Evolutionary conservation across 2,888 invertebrate genomes (phyloP).

Genomic region (Lottia scabra): DNA sequence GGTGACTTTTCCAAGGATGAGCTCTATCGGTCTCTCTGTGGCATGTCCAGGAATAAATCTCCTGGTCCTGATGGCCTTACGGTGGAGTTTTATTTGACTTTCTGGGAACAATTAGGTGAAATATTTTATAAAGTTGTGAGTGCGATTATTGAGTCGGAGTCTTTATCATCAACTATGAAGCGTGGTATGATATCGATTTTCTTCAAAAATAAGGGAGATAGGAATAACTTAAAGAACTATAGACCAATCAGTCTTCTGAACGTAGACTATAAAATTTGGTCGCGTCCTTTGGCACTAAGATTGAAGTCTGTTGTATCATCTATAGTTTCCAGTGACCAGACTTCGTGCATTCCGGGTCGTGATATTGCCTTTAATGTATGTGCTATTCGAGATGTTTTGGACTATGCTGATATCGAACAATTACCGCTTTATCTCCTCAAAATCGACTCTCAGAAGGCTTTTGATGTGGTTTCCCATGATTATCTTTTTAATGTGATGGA

Average conservation of each 20-base stretch:
- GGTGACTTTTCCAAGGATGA: conserved; percentile 10
- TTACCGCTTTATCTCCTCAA: conserved; percentile 29
- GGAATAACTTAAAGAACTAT: conserved; percentile 32
- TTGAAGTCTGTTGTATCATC: conserved; percentile 27
- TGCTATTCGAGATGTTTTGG: conserved; percentile 31
- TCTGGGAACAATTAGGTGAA: conserved; percentile 26
- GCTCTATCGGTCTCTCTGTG: conserved; percentile 13
- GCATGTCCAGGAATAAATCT: conserved; percentile 30
- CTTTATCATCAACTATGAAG: conserved; percentile 22
- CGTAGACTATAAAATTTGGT: conserved; percentile 38
- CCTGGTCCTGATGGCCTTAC: conserved; percentile 37
- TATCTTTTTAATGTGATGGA: conserved; percentile 34
- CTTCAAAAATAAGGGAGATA: conserved; percentile 33
- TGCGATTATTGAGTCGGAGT: conserved; percentile 14
- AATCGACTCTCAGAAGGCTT: conserved; percentile 44
- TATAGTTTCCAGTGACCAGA: conserved; percentile 35
- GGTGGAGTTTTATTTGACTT: conserved; percentile 32
- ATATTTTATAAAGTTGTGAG: conserved; percentile 16
- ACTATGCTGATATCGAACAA: conserved; percentile 38
- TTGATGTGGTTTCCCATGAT: conserved; percentile 37
- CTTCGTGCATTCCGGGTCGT: conserved; percentile 36
- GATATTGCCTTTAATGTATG: conserved; percentile 40
- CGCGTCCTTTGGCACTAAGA: conserved; percentile 32
- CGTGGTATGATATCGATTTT: conserved; percentile 26
- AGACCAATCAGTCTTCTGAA: conserved; percentile 40